These are phyloP conservation scores for Gadus macrocephalus DNA, from an alignment of 2,113 vertebrate species.

Conservation along the genomic window DNA sequence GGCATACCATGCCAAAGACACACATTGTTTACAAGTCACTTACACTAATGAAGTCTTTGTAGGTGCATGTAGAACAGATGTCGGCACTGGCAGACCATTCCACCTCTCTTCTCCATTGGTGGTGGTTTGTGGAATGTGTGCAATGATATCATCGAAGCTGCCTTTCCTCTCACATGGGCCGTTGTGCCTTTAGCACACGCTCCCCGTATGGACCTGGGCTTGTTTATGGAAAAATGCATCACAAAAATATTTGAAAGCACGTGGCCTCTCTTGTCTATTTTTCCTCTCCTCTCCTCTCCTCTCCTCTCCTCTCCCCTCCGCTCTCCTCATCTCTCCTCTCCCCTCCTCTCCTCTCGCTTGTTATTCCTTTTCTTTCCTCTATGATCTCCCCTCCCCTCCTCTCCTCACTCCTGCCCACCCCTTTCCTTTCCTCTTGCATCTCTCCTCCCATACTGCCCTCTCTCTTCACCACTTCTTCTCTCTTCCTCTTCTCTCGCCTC, in stretches of 20 bases:
- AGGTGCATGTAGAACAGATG: slow-evolving; percentile 15
- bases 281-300: not conserved
- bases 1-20: slow-evolving; percentile 11
- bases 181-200: not conserved
- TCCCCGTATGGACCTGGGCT: not conserved
- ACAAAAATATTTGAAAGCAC: not conserved
- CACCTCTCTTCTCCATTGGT: not conserved
- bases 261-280: too few relatives aligned
- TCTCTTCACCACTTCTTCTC: too few relatives aligned
- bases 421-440: not conserved
- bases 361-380: not conserved
- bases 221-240: not conserved
- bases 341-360: not conserved
- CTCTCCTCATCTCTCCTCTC: too few relatives aligned
- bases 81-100: slow-evolving; percentile 35
- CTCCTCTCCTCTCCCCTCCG: too few relatives aligned
- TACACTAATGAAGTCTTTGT: slow-evolving; percentile 19
- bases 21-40: slow-evolving; percentile 27
- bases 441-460: too few relatives aligned
- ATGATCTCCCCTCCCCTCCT: too few relatives aligned
- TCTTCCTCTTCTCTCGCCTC: not conserved
- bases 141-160: slow-evolving; percentile 25
- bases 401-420: not conserved
- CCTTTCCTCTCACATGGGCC: slow-evolving; percentile 20
- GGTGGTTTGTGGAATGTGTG: not conserved